phyloP scores from a whole-genome alignment of 2,797 vertebrate genomes.

The Lithobates pipiens region DNA sequence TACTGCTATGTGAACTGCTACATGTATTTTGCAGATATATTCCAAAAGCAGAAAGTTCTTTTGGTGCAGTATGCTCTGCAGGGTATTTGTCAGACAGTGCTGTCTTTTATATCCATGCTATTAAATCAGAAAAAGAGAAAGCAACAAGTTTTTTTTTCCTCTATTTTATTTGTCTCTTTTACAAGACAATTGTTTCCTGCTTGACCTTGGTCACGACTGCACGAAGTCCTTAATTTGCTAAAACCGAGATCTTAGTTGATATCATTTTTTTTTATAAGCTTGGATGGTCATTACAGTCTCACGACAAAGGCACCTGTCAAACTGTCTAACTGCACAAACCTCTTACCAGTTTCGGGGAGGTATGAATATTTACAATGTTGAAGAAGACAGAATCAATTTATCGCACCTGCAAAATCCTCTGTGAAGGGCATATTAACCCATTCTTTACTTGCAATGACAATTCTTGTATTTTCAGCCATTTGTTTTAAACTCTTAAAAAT shows the following conservation, averaged over 20 bases:
- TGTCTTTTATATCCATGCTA: too few relatives aligned
- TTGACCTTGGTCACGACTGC: slow-evolving; percentile 35
- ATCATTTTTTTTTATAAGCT: slow-evolving; percentile 47
- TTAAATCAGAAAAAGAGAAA: too few relatives aligned
- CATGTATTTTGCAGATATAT: too few relatives aligned
- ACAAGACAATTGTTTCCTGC: slow-evolving; percentile 21
- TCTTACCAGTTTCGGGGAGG: slow-evolving; percentile 23
- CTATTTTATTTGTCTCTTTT: not conserved
- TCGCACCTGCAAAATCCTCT: slow-evolving; percentile 37
- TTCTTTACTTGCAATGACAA: not conserved
- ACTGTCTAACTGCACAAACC: slow-evolving; percentile 47
- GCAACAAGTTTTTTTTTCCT: not conserved
- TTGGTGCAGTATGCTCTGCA: too few relatives aligned
- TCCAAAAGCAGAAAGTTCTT: too few relatives aligned
- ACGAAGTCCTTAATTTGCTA: slow-evolving; percentile 46
- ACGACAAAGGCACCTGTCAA: slow-evolving; percentile 54
- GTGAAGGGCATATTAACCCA: slow-evolving; percentile 46
- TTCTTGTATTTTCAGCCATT: not conserved
- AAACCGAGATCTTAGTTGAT: slow-evolving; percentile 17
- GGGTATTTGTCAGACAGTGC: too few relatives aligned
- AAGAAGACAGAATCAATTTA: slow-evolving; percentile 52
- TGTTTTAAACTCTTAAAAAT: too few relatives aligned
- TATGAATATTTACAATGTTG: slow-evolving; percentile 58
- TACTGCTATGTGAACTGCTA: too few relatives aligned
- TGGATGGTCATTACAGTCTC: slow-evolving; percentile 44